A percentile compares a stretch with the other conserved stretches of the same genome.
Evolutionary conservation across 2,113 vertebrate species (phyloP).

Genomic region (Gasterosteus nipponicus): DNA sequence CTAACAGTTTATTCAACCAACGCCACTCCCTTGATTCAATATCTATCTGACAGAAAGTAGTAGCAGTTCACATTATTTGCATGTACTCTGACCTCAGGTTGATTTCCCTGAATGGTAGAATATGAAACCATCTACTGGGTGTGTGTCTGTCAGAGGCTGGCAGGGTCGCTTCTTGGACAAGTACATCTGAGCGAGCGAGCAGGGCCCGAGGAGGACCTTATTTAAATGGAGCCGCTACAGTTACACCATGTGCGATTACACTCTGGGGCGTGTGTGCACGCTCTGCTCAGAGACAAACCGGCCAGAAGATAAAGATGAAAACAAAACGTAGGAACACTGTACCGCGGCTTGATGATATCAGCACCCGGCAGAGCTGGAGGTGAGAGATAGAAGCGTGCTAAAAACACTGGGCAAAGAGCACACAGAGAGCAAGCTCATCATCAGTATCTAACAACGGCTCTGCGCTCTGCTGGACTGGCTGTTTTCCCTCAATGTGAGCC

Average conservation of each 20-base stretch:
- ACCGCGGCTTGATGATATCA: slow-evolving; percentile 57
- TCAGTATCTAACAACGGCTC: slow-evolving; percentile 56
- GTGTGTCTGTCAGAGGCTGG: too few relatives aligned
- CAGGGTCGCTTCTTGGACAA: too few relatives aligned
- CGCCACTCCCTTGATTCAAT: background rate
- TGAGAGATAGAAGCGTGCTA: slow-evolving; percentile 67
- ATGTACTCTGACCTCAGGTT: too few relatives aligned
- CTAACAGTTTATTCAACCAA: background rate
- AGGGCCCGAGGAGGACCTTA: too few relatives aligned
- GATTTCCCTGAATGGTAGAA: too few relatives aligned
- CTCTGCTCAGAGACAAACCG: slow-evolving; percentile 46
- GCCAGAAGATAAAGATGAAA: slow-evolving; percentile 68
- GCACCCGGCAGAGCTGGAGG: slow-evolving; percentile 59
- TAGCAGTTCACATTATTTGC: too few relatives aligned
- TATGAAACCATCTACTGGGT: too few relatives aligned
- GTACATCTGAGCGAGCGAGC: too few relatives aligned
- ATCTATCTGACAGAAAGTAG: background rate
- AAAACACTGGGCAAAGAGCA: slow-evolving; percentile 55
- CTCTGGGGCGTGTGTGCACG: slow-evolving; percentile 59
- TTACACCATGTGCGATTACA: slow-evolving; percentile 64
- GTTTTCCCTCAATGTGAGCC: slow-evolving; percentile 55
- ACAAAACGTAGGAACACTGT: slow-evolving; percentile 66
- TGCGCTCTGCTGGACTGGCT: slow-evolving; percentile 42
- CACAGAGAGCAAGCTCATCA: slow-evolving; percentile 49
- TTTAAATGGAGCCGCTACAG: slow-evolving; percentile 12